Conservation (phyloP, 2,888 invertebrate species). For the Anaspis maculata region DNA sequence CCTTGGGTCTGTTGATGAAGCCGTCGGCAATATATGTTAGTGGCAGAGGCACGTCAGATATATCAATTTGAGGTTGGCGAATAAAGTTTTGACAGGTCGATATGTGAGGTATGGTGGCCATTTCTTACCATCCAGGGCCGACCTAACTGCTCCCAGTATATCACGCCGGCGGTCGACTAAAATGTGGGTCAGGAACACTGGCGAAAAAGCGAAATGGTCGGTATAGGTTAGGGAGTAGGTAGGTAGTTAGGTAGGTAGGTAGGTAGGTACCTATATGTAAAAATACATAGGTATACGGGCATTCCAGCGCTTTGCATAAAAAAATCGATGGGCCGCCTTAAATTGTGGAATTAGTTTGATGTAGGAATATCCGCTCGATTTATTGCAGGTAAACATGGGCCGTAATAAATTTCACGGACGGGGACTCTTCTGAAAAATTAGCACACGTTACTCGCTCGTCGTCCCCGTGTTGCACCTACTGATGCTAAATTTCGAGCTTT, state of each 20-base stretch:
- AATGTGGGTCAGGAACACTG: not conserved
- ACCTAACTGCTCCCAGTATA: conserved; percentile 12
- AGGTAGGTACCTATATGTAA: too few species aligned
- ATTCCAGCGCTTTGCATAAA: conserved; percentile 8
- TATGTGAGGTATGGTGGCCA: conserved; percentile 17
- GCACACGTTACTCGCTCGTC: too few species aligned
- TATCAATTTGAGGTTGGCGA: conserved; percentile 18
- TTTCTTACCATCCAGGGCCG: conserved; percentile 11
- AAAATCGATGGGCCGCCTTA: conserved; percentile 8
- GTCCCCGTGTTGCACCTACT: too few species aligned
- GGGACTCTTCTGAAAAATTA: too few species aligned
- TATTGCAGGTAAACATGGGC: conserved; percentile 5
- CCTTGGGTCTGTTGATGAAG: conserved; percentile 6
- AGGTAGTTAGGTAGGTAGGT: too few species aligned
- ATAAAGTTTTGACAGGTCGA: conserved; percentile 20
- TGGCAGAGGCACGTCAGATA: conserved; percentile 15
- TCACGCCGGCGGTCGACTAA: conserved; percentile 9
- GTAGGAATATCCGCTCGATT: conserved; percentile 4
- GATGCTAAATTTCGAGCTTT: too few species aligned
- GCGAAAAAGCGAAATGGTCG: conserved; percentile 5
- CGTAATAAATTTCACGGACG: conserved; percentile 2
- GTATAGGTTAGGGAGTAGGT: too few species aligned
- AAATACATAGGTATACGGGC: too few species aligned
- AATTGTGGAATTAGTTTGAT: conserved; percentile 6
- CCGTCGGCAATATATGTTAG: conserved; percentile 14